Percentiles rank a stretch among this genome's conserved stretches.
Conservation (phyloP, 2,888 invertebrate genomes). For the Acrocyrtus sp. region DNA sequence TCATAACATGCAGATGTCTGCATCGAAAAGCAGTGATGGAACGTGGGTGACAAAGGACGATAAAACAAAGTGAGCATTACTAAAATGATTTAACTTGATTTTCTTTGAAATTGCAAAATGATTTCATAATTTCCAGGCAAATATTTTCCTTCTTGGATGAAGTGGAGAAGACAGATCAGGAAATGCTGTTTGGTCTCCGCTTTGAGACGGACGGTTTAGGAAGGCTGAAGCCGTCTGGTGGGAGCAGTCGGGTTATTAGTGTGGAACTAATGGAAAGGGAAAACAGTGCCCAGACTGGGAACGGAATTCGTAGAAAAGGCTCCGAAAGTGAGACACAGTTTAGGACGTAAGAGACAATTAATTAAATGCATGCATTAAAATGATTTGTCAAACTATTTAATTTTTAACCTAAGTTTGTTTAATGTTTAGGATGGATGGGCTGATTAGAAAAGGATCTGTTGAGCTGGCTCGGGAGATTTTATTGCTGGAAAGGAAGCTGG, state of each 20-base stretch:
- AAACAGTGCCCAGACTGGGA: no score
- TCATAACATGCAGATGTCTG: no score
- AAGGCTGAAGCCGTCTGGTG: slow-evolving; percentile 7
- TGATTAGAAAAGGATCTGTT: slow-evolving; percentile 71
- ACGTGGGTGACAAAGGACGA: slow-evolving; percentile 27
- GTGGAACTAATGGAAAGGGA: no score
- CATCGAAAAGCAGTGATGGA: slow-evolving; percentile 2
- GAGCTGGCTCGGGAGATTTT: slow-evolving; percentile 74
- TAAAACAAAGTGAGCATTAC: slow-evolving; percentile 34
- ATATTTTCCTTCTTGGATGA: slow-evolving; percentile 75
- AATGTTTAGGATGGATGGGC: slow-evolving; percentile 71
- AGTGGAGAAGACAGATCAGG: slow-evolving; percentile 69
- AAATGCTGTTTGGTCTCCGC: slow-evolving; percentile 54
- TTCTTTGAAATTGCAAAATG: no score
- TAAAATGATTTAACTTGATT: no score
- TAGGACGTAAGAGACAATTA: slow-evolving; percentile 36
- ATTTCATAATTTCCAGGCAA: slow-evolving; percentile 65
- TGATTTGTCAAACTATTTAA: no score
- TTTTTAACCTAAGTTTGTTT: no score
- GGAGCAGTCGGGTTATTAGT: no score
- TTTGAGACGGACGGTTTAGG: slow-evolving; percentile 35
- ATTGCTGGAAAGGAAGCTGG: slow-evolving; percentile 72
- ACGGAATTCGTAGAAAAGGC: no score
- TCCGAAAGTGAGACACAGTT: no score
- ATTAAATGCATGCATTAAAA: neutral